Conservation (phyloP, 2,113 vertebrate species). For the Isichthys henryi region DNA sequence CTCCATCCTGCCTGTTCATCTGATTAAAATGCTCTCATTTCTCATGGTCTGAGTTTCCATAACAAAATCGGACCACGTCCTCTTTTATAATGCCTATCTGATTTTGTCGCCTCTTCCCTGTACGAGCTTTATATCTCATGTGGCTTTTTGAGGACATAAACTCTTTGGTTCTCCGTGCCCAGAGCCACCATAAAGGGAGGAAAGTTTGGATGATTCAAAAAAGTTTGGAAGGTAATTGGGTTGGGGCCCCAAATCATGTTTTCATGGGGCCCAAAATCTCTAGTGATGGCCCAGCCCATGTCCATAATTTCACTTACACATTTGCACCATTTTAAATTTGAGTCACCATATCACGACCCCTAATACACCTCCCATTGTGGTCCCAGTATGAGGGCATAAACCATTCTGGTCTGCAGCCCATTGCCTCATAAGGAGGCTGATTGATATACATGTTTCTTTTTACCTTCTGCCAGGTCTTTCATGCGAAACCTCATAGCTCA, state of each 20-base stretch:
- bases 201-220: not conserved
- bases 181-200: too few relatives aligned
- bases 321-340: not conserved
- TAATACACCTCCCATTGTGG: not conserved
- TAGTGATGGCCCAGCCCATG: too few relatives aligned
- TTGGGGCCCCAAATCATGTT: not conserved
- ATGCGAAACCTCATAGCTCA: not conserved
- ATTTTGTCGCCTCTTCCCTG: not conserved
- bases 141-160: not conserved
- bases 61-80: constrained; percentile 30
- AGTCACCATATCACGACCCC: not conserved
- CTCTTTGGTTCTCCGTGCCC: not conserved
- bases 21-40: constrained; percentile 44
- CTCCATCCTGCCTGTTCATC: constrained; percentile 27
- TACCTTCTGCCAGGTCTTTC: not conserved
- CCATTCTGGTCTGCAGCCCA: not conserved
- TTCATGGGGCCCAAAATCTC: not conserved
- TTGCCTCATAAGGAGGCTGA: not conserved
- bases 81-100: not conserved
- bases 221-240: not conserved
- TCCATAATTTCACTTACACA: not conserved
- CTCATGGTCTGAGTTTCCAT: constrained; percentile 33
- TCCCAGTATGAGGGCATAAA: not conserved
- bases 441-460: not conserved
- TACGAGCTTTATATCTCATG: not conserved